Evolutionary conservation across 2,797 vertebrate genomes (phyloP), one percentile per base, ranked within the genome.

Genomic region (Sebastiscus tertius): DNA sequence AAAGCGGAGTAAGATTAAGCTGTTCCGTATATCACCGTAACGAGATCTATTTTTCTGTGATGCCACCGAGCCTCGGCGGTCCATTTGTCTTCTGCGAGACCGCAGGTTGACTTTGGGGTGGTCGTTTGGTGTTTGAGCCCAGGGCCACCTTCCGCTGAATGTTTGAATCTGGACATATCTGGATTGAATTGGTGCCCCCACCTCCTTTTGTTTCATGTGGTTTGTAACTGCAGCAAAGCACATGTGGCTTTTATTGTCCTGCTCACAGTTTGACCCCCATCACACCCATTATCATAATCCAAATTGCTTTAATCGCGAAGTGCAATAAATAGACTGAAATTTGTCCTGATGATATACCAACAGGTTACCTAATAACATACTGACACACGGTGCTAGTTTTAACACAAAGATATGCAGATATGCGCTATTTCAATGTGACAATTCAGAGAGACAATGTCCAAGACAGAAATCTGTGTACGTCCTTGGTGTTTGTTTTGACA

Each of bases 41-140:
- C 89, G 75, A 55, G 88, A 92, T 94, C 82, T 93, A 81, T 92
- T 93, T 92, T 90, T 73, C 81, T 87, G 79, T 60, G 86, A 89
- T 93, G 90, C 91, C 77, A 89, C 80, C 24, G 27, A 88, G 75
- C 81, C 79, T 84, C 83, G 68, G 78, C 73, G 42, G 29, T 77
- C 82, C 90, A 95, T 96, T 94, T 93, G 86, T 96, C 94, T 94
- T 92, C 33, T 66, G 77, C n/a, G 66, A 82, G 81, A 92, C 92
- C 91, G 59, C 85, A 87, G 86, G 78, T 75, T 79, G 88, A 82
- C 85, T 91, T 91, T 92, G 86, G 92, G 94, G 94, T 94, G 94
- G 95, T 95, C 92, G 85, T 78, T 86, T 86, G 78, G 85, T 81
- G 84, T 87, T 92, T 92, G 75, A 89, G 87, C 64, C 52, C 66